Evolutionary conservation across 2,797 vertebrate species (phyloP).

Genomic region (Monodelphis domestica): DNA sequence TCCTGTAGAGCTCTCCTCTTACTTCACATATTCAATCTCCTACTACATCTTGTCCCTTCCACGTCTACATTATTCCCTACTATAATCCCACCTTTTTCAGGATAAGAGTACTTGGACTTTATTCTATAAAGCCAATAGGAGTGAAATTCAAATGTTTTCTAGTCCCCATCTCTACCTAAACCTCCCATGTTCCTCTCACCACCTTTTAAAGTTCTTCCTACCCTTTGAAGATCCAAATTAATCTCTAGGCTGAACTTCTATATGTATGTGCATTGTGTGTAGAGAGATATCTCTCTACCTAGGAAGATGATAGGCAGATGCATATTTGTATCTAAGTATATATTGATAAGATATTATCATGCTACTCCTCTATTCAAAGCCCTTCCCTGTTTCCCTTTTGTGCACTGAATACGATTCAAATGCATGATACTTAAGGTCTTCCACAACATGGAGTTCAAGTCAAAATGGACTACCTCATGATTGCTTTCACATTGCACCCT

Average conservation of each 20-base stretch:
- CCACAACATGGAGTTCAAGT: neutral
- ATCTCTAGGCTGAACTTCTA: neutral
- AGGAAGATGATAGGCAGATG: neutral
- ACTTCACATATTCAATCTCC: neutral
- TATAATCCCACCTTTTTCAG: neutral
- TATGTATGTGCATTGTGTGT: neutral
- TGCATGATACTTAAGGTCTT: neutral
- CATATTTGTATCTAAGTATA: neutral
- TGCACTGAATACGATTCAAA: neutral
- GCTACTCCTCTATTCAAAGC: neutral
- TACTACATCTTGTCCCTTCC: neutral
- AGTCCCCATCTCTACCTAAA: neutral
- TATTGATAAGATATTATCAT: neutral
- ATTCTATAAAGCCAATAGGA: neutral
- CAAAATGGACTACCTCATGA: neutral
- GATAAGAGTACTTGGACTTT: neutral
- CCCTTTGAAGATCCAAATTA: neutral
- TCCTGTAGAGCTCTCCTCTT: neutral
- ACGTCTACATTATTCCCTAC: neutral
- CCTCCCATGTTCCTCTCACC: neutral
- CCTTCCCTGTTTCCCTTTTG: no score
- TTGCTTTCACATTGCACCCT: neutral
- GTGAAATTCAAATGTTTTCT: neutral
- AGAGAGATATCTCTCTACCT: neutral
- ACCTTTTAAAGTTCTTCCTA: neutral